A percentile compares a stretch with the other conserved stretches of the same genome.
Conservation (phyloP, 1,140 invertebrate species). For the Drosophila kanapiae region DNA sequence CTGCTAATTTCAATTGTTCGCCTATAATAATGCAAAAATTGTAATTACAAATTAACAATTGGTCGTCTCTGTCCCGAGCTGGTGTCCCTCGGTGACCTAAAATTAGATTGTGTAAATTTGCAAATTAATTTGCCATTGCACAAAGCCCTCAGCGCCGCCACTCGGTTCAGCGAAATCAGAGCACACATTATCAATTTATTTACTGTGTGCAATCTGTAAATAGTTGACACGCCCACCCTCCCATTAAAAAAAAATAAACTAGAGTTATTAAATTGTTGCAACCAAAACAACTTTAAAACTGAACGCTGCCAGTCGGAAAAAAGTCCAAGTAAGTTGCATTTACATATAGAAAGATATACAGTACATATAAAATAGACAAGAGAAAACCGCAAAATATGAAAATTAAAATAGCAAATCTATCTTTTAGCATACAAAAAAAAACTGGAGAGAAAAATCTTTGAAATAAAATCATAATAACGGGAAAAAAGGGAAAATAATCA, state of each 20-base stretch:
- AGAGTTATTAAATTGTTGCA: slow-evolving; percentile 37
- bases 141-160: slow-evolving; percentile 31
- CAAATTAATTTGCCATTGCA: slow-evolving; percentile 68
- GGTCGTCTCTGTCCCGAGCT: slow-evolving; percentile 18
- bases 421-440: slow-evolving; percentile 30
- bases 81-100: slow-evolving; percentile 34
- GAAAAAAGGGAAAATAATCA: slow-evolving; percentile 22
- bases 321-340: slow-evolving; percentile 55
- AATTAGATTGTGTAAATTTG: slow-evolving; percentile 67
- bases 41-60: slow-evolving; percentile 83
- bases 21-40: slow-evolving; percentile 77
- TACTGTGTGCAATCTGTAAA: slow-evolving; percentile 46
- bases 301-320: slow-evolving; percentile 47
- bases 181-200: slow-evolving; percentile 51
- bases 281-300: slow-evolving; percentile 37
- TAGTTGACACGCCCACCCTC: slow-evolving; percentile 21
- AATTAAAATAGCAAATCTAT: slow-evolving; percentile 44
- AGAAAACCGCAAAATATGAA: slow-evolving; percentile 31
- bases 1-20: slow-evolving; percentile 82
- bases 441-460: slow-evolving; percentile 4
- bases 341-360: slow-evolving; percentile 25
- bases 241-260: neutral
- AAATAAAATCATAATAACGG: slow-evolving; percentile 41
- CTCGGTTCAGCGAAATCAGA: slow-evolving; percentile 44
- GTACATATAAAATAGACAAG: slow-evolving; percentile 26